phyloP scores from a whole-genome alignment of 2,113 vertebrate species.

The Dunckerocampus dactyliophorus region DNA sequence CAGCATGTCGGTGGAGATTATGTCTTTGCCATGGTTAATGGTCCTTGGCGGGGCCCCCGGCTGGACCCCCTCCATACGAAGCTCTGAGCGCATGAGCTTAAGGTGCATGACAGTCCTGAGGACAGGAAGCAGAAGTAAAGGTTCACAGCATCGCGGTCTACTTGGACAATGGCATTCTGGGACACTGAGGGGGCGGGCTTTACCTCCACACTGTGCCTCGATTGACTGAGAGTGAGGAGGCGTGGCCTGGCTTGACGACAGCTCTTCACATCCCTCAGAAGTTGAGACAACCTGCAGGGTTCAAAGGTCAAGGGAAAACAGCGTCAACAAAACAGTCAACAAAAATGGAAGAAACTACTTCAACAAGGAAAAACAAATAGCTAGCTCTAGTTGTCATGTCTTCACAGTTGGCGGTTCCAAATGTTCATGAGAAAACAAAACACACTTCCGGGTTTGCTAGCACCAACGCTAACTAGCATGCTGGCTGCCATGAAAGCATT shows the following conservation, averaged over 20 bases:
- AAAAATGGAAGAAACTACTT: too few species aligned
- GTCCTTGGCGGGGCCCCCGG: conserved; percentile 60
- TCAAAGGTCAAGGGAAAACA: background rate
- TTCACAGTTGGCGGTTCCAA: too few species aligned
- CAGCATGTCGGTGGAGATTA: conserved; percentile 79
- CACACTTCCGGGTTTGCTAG: conserved; percentile 2
- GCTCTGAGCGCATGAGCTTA: conserved; percentile 67
- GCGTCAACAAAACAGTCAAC: too few species aligned
- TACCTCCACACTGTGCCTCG: conserved; percentile 76
- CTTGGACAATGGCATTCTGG: background rate
- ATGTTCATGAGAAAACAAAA: background rate
- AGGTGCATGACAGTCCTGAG: conserved; percentile 88
- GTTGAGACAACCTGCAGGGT: background rate
- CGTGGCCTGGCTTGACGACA: conserved; percentile 72
- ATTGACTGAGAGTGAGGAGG: conserved; percentile 49
- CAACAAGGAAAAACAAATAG: too few species aligned
- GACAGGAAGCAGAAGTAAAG: background rate
- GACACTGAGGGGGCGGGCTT: background rate
- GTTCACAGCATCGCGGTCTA: too few species aligned
- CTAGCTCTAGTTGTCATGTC: too few species aligned
- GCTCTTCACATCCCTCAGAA: conserved; percentile 67
- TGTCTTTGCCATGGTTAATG: conserved; percentile 51
- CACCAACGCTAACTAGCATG: conserved; percentile 28
- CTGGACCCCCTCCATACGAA: conserved; percentile 50
- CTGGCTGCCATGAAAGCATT: too few species aligned